A percentile compares a stretch with the other conserved stretches of the same genome.
Evolutionary conservation across 2,797 vertebrate genomes (phyloP).

Genomic region (Parauchenoglanis ngamensis): DNA sequence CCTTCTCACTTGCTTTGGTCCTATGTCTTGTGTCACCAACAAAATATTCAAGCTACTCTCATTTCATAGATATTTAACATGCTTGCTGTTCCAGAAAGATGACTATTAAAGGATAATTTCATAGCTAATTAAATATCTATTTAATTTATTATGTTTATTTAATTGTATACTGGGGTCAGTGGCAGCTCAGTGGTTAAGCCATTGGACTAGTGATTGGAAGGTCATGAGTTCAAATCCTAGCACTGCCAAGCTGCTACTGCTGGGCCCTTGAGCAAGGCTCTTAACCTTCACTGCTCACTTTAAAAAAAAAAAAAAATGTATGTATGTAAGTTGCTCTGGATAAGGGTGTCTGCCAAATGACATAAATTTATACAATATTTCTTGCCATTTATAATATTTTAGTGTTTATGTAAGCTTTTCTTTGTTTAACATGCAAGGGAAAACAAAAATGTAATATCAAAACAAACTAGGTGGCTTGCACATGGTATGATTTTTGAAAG

Average conservation of each 20-base stretch:
- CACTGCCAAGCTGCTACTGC: too few relatives aligned
- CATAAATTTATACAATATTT: too few relatives aligned
- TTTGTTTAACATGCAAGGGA: neutral
- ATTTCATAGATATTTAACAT: conserved; percentile 1
- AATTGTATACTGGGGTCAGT: too few relatives aligned
- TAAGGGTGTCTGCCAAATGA: too few relatives aligned
- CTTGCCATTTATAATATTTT: neutral
- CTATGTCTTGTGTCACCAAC: neutral
- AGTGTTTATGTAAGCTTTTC: neutral
- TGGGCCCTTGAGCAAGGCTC: too few relatives aligned
- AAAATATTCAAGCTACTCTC: neutral
- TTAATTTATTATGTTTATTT: neutral
- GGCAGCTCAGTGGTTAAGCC: too few relatives aligned
- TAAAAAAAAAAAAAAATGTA: too few relatives aligned
- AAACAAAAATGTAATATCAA: neutral
- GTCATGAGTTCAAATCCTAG: too few relatives aligned
- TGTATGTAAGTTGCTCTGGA: too few relatives aligned
- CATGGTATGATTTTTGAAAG: neutral
- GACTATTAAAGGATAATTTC: neutral
- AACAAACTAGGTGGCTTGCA: neutral
- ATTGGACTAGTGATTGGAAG: too few relatives aligned
- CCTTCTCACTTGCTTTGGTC: neutral
- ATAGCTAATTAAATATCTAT: neutral
- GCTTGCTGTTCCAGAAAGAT: neutral
- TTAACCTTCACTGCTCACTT: too few relatives aligned